Conservation (phyloP, 2,113 vertebrate genomes). For the Pelvicachromis taeniatus region DNA sequence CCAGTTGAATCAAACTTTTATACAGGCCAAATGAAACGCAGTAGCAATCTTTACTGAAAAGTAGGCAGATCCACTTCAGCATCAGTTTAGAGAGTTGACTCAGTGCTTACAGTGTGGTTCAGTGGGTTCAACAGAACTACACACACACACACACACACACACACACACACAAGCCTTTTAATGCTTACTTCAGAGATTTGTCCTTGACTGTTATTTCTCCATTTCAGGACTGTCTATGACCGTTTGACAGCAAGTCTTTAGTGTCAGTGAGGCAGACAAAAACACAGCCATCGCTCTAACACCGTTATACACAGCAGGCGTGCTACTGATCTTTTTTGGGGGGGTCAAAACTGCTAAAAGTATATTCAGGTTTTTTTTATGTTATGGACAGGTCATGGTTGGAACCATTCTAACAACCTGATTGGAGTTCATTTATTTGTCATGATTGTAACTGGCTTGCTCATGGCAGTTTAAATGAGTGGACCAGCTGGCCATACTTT, state of each 20-base stretch:
- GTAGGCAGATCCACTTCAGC: not conserved
- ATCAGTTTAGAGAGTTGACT: not conserved
- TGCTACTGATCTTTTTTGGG: not conserved
- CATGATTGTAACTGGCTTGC: not conserved
- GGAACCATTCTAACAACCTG: not conserved
- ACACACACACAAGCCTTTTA: not conserved
- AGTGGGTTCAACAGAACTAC: not conserved
- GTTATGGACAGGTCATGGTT: not conserved
- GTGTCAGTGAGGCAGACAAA: not conserved
- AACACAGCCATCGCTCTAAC: not conserved
- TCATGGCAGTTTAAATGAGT: not conserved
- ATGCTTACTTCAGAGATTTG: not conserved
- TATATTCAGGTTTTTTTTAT: not conserved
- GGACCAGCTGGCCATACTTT: not conserved
- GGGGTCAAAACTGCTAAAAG: not conserved
- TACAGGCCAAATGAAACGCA: not conserved
- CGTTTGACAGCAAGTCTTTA: not conserved
- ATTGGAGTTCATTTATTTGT: accelerated
- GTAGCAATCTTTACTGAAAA: not conserved
- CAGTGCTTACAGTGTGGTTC: not conserved
- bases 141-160: accelerated
- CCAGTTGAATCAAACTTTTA: not conserved
- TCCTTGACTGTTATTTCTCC: not conserved
- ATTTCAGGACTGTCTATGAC: not conserved
- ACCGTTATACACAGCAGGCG: not conserved